phyloP scores from a whole-genome alignment of 2,888 invertebrate genomes.

The Pharmacophagus antenor region DNA sequence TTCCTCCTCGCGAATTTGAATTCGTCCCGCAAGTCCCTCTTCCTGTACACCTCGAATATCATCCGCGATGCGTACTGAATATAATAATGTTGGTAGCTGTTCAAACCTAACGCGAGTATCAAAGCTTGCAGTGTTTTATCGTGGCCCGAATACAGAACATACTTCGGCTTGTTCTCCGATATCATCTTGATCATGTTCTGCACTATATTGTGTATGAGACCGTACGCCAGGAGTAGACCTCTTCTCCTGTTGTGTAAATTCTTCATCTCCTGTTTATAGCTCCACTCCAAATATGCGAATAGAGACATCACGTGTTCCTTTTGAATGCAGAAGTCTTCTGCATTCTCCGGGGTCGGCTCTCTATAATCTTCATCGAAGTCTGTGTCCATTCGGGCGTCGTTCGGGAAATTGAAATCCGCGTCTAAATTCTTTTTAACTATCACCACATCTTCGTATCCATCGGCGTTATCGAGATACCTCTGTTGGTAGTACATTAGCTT shows the following conservation, averaged over 20 bases:
- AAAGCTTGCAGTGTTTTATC: slow-evolving; percentile 94
- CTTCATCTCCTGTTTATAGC: slow-evolving; percentile 83
- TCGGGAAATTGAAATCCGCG: slow-evolving; percentile 76
- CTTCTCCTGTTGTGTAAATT: slow-evolving; percentile 82
- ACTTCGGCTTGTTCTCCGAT: slow-evolving; percentile 86
- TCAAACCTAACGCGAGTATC: slow-evolving; percentile 88
- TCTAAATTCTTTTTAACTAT: slow-evolving; percentile 76
- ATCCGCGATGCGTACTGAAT: slow-evolving; percentile 93
- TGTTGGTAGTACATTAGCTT: slow-evolving; percentile 74
- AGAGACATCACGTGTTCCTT: slow-evolving; percentile 88
- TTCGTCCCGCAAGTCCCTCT: slow-evolving; percentile 72
- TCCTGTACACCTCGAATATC: slow-evolving; percentile 92
- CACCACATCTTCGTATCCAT: slow-evolving; percentile 72
- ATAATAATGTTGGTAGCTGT: slow-evolving; percentile 82
- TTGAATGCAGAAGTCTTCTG: slow-evolving; percentile 81
- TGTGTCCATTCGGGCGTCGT: slow-evolving; percentile 67
- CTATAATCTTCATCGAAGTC: slow-evolving; percentile 73
- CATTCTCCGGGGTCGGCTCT: slow-evolving; percentile 62
- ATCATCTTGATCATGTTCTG: slow-evolving; percentile 91
- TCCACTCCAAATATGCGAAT: slow-evolving; percentile 91
- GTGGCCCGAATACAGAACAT: slow-evolving; percentile 93
- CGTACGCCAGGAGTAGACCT: slow-evolving; percentile 89
- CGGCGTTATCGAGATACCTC: slow-evolving; percentile 65
- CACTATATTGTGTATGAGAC: slow-evolving; percentile 89
- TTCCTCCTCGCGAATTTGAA: slow-evolving; percentile 79